phyloP scores from a whole-genome alignment of 2,888 invertebrate genomes.

The Corbicula japonica region DNA sequence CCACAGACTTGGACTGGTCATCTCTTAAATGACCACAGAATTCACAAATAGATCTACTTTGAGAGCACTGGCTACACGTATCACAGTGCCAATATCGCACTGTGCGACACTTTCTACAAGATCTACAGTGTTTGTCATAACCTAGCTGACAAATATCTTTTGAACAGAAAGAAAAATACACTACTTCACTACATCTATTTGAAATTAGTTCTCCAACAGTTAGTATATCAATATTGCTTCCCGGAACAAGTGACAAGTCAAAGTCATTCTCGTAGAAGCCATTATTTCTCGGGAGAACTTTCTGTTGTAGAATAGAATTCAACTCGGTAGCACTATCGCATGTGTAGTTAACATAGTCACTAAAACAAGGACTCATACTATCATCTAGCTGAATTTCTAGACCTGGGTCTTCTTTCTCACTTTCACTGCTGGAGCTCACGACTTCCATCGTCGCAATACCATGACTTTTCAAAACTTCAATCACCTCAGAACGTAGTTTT shows the following conservation, averaged over 20 bases:
- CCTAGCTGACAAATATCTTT: slow-evolving; percentile 60
- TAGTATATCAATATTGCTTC: slow-evolving; percentile 48
- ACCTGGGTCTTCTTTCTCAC: slow-evolving; percentile 27
- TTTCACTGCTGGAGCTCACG: background rate
- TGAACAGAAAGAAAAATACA: slow-evolving; percentile 63
- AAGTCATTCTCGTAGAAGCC: slow-evolving; percentile 63
- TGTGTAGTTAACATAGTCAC: slow-evolving; percentile 62
- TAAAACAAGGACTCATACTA: slow-evolving; percentile 52
- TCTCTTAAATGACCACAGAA: slow-evolving; percentile 60
- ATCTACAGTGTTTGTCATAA: slow-evolving; percentile 58
- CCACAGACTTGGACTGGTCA: slow-evolving; percentile 43
- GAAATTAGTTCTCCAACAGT: slow-evolving; percentile 58
- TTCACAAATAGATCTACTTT: slow-evolving; percentile 51
- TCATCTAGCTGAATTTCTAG: slow-evolving; percentile 41
- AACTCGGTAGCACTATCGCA: slow-evolving; percentile 62
- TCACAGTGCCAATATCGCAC: slow-evolving; percentile 60
- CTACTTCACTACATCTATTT: slow-evolving; percentile 52
- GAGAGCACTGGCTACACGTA: slow-evolving; percentile 55
- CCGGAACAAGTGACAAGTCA: slow-evolving; percentile 45
- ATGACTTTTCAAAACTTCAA: slow-evolving; percentile 41
- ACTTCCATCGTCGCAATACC: slow-evolving; percentile 18
- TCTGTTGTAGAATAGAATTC: slow-evolving; percentile 41
- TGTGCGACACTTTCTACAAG: slow-evolving; percentile 56
- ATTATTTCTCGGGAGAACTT: slow-evolving; percentile 49
- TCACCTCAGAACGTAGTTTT: slow-evolving; percentile 46